Percentiles rank a stretch among this genome's conserved stretches.
Evolutionary conservation across 2,797 vertebrate species (phyloP).

Genomic region (Muraenolepis orangiensis): DNA sequence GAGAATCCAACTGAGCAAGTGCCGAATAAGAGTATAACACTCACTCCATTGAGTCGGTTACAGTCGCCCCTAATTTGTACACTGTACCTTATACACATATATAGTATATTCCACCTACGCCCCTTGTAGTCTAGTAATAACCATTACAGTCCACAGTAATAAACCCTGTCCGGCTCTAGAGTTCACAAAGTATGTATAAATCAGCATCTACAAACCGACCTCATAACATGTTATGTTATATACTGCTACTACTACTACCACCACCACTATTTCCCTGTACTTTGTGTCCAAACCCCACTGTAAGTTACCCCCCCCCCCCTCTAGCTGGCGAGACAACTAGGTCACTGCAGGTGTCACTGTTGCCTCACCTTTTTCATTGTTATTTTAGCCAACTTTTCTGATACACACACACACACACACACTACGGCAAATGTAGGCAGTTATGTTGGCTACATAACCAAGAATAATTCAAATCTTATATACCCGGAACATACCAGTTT

Average conservation of each 20-base stretch:
- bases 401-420: not conserved
- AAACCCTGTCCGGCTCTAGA: not conserved
- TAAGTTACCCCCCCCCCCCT: not conserved
- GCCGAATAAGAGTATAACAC: no score
- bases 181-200: not conserved
- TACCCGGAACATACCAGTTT: not conserved
- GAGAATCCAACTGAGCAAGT: no score
- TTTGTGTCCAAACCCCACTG: not conserved
- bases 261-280: not conserved
- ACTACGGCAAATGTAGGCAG: not conserved
- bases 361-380: slow-evolving; percentile 25
- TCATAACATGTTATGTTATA: not conserved
- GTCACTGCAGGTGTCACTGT: slow-evolving; percentile 70
- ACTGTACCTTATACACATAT: no score
- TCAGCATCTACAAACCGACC: not conserved
- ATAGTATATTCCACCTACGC: not conserved
- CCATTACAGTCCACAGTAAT: not conserved
- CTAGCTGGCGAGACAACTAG: not conserved
- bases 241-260: not conserved
- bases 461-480: not conserved
- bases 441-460: not conserved
- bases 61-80: no score
- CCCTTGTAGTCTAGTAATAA: not conserved
- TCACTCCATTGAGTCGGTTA: no score
- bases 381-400: not conserved